phyloP scores from a whole-genome alignment of 2,888 invertebrate species.

The Limenitis camilla region DNA sequence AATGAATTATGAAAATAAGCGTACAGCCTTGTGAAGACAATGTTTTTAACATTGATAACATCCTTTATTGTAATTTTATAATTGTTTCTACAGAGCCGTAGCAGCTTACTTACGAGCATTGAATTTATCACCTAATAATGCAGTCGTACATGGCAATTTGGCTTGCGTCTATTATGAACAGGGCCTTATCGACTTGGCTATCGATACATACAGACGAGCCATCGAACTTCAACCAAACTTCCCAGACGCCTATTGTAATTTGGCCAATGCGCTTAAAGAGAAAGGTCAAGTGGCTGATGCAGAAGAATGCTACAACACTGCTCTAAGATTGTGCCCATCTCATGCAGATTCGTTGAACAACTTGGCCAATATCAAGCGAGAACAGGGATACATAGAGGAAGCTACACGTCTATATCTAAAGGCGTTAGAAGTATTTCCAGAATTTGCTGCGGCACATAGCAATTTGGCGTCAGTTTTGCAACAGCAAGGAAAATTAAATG shows the following conservation, averaged over 20 bases:
- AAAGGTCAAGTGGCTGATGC: conserved; percentile 97
- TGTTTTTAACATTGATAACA: background rate
- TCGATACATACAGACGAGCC: conserved; percentile 97
- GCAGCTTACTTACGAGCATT: conserved; percentile 98
- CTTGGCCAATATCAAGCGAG: conserved; percentile 98
- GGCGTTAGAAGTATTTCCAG: conserved; percentile 95
- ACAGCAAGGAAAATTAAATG: conserved; percentile 97
- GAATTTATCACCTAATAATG: conserved; percentile 98
- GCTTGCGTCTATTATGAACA: conserved; percentile 99
- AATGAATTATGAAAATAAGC: too few relatives aligned
- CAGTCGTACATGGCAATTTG: conserved; percentile 98
- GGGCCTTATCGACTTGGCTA: conserved; percentile 97
- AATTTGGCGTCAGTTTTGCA: conserved; percentile 98
- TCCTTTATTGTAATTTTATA: background rate
- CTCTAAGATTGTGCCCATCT: conserved; percentile 93
- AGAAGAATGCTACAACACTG: conserved; percentile 98
- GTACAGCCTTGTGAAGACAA: too few relatives aligned
- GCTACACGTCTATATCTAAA: conserved; percentile 96
- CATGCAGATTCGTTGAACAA: conserved; percentile 99
- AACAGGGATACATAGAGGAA: conserved; percentile 98
- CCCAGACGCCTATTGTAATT: conserved; percentile 99
- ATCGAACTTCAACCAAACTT: conserved; percentile 99
- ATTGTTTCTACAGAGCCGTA: conserved; percentile 84
- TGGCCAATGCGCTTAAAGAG: conserved; percentile 99
- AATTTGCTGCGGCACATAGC: conserved; percentile 99